Base-by-base conservation (phyloP, 2,113 vertebrate species). In the Salminus brasiliensis region DNA sequence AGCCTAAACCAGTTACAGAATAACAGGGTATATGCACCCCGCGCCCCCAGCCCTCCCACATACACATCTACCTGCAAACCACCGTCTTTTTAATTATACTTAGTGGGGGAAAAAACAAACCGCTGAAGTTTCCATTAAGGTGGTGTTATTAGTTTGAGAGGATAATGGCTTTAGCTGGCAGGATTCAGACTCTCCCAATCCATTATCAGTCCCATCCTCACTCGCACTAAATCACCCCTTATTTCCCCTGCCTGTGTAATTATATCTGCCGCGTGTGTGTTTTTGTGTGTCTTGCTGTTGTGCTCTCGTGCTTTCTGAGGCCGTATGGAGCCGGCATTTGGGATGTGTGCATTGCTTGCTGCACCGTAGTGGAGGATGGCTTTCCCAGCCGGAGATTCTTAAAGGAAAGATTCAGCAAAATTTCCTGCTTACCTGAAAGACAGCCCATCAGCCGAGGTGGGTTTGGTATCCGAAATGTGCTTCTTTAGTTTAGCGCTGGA, bases 81-180 rank as follows among this genome's bases (percentile, higher is more conserved):
- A n/a, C 34, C 9, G 15, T 29, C 74, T 49, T 25, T 70, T 71
- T 62, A 76, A 39, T 77, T 72, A 59, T 23, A 45, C 63, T 41
- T n/a, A 41, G 60, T 36, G 30, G 69, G 8, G 63, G 9, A 39
- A 74, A 66, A 74, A 69, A 67, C 62, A 73, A 82, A 83, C 70
- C 25, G 67, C 27, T 78, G 49, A 79, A 65, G 63, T 74, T 83
- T 25, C 76, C 62, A 62, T 69, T 78, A 82, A 82, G 57, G 72
- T 72, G 49, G 21, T 80, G 62, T 66, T 75, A 67, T 79, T 79
- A 59, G 34, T 21, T 66, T 59, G 25, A 67, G 59, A 76, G 67
- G 72, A 72, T 80, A 83, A 80, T 82, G 75, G 75, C 75, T 73
- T 55, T 43, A 55, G 49, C 34, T 68, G 25, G 74, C 74, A 77